Base-by-base conservation (phyloP, 92 coral and sea anemone species). In the Phymanthus crucifer region DNA sequence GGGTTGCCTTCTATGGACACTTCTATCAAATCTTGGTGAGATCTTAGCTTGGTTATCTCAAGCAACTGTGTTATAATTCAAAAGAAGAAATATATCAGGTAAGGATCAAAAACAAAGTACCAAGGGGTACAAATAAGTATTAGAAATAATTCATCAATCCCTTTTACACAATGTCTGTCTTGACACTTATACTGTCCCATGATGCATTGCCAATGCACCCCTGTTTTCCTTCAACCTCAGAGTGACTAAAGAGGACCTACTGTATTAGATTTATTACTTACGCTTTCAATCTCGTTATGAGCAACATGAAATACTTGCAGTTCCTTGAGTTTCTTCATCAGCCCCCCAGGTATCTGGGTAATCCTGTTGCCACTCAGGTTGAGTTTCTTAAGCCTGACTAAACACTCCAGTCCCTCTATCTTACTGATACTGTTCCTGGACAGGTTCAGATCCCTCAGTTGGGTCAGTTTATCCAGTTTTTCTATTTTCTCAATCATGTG, bases 401-500 rank as follows among this genome's bases (percentile, higher is more conserved):
- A 76, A 26, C 58, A 76, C 58, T 93, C 99, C 67, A 93, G 79
- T 14, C 98, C 94, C 69, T 95, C 99, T 40, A 95, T 93, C 80
- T 84, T 90, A 73, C 85, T 73, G 32, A 95, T 89, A 67, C 85
- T 78, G 88, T 95, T 95, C 74, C 85, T 89, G 67, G 98, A 86
- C 80, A 95, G 84, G 75, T 95, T 92, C 13, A 95, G 94, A 43
- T 95, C 99, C 83, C 92, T 80, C 11, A 95, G 83, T 73, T 87
- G 96, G 1, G 90, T 87, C 35, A 95, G 81, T 61, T 88, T 73
- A 32, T 95, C 99, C 75, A 95, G 86, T 78, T 87, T 95, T 80
- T 95, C 98, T 18, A 95, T 90, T 84, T 95, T 95, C 76, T 89
- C 98, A 38, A 95, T 93, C 89, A 89, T 91, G 85, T 95, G 96